Evolutionary conservation across 1,140 invertebrate species (phyloP).

Genomic region (Psilanteris sp.): DNA sequence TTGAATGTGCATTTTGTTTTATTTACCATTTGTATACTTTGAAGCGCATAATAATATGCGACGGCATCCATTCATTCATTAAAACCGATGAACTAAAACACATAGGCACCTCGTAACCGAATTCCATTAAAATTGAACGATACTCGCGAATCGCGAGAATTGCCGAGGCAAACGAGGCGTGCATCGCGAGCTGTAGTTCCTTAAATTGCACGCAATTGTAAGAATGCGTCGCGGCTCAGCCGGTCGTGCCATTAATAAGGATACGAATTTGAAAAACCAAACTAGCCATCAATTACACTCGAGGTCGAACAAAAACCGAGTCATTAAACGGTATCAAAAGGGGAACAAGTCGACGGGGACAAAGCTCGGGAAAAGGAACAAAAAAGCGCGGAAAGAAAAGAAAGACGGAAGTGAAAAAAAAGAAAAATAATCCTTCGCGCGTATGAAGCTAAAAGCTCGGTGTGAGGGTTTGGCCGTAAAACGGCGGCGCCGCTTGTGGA

Average conservation of each 20-base stretch:
- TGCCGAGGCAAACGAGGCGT: conserved; percentile 34
- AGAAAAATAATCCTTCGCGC: conserved; percentile 33
- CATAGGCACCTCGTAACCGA: conserved; percentile 2
- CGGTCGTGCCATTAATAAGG: conserved; percentile 38
- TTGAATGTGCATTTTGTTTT: conserved; percentile 14
- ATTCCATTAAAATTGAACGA: conserved; percentile 48
- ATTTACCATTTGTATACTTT: conserved; percentile 20
- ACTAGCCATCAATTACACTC: conserved; percentile 42
- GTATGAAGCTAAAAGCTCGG: conserved; percentile 38
- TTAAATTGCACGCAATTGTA: conserved; percentile 36
- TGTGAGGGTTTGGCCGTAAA: conserved; percentile 47
- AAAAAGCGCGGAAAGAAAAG: not conserved
- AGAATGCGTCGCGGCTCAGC: conserved; percentile 1
- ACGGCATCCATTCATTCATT: conserved; percentile 18
- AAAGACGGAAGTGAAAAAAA: conserved; percentile 10
- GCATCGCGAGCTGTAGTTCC: conserved; percentile 6
- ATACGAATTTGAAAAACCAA: conserved; percentile 33
- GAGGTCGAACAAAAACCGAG: not conserved
- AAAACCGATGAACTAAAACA: conserved; percentile 33
- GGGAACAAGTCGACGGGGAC: conserved; percentile 24
- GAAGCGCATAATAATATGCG: conserved; percentile 17
- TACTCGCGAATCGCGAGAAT: conserved; percentile 34
- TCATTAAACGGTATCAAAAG: conserved; percentile 38
- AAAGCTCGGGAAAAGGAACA: conserved; percentile 14
- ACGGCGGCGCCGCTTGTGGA: conserved; percentile 51